Evolutionary conservation across 2,113 vertebrate genomes (phyloP).

Genomic region (Silurus asotus): DNA sequence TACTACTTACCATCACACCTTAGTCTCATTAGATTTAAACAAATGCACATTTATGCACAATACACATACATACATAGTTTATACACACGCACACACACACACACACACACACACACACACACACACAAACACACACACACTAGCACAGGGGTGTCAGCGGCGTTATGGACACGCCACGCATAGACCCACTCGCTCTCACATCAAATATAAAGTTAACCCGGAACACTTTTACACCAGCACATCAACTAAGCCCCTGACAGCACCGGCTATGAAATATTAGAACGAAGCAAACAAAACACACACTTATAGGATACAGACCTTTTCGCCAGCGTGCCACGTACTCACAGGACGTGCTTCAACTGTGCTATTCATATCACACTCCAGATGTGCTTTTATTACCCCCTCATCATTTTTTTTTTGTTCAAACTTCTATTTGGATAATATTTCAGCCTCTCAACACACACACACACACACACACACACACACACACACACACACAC

Average conservation of each 20-base stretch:
- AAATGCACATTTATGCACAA: slow-evolving; percentile 12
- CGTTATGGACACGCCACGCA: slow-evolving; percentile 19
- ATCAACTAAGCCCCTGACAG: slow-evolving; percentile 34
- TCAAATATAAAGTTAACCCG: slow-evolving; percentile 57
- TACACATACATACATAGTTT: slow-evolving; percentile 8
- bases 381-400: slow-evolving; percentile 37
- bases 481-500: too few relatives aligned
- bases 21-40: background rate
- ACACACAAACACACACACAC: slow-evolving; percentile 36
- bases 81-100: slow-evolving; percentile 9
- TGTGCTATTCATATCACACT: slow-evolving; percentile 34
- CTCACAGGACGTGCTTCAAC: slow-evolving; percentile 14
- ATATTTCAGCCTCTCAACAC: slow-evolving; percentile 6
- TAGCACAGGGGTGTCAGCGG: slow-evolving; percentile 32
- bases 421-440: slow-evolving; percentile 7
- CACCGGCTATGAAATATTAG: slow-evolving; percentile 37
- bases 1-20: background rate
- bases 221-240: slow-evolving; percentile 40
- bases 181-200: slow-evolving; percentile 29
- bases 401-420: slow-evolving; percentile 12
- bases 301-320: slow-evolving; percentile 29
- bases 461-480: too few relatives aligned
- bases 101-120: slow-evolving; percentile 36
- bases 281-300: slow-evolving; percentile 44
- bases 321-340: slow-evolving; percentile 19